Percentiles rank a stretch among this genome's conserved stretches.
Conservation (phyloP, 2,797 vertebrate genomes). For the Choloepus didactylus region DNA sequence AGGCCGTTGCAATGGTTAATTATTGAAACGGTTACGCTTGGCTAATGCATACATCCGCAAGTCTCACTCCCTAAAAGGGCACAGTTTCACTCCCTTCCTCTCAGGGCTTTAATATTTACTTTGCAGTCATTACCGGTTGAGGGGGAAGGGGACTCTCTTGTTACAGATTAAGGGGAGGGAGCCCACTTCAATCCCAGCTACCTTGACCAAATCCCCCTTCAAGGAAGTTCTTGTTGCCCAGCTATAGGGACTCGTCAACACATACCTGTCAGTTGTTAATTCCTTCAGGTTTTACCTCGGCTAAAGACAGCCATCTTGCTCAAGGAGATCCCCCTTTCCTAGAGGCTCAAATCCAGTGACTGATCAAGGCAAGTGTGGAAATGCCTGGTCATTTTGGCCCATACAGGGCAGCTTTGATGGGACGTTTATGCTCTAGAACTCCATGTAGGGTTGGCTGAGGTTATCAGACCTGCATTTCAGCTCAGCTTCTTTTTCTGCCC, state of each 20-base stretch:
- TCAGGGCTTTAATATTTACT: no score
- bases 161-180: no score
- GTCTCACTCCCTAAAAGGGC: no score
- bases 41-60: no score
- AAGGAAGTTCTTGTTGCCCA: background rate
- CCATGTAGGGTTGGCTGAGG: background rate
- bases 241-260: background rate
- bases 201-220: background rate
- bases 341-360: background rate
- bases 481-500: background rate
- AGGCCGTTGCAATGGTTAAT: no score
- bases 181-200: background rate
- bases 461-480: slow-evolving; percentile 29
- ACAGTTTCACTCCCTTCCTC: no score
- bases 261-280: background rate
- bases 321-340: slow-evolving; percentile 10
- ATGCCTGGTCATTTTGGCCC: background rate
- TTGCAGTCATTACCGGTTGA: no score
- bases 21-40: no score
- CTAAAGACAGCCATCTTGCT: background rate
- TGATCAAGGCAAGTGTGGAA: background rate
- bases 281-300: background rate
- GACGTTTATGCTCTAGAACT: background rate
- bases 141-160: no score
- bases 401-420: background rate